phyloP scores from a whole-genome alignment of 2,797 vertebrate species.

The Dermochelys coriacea region DNA sequence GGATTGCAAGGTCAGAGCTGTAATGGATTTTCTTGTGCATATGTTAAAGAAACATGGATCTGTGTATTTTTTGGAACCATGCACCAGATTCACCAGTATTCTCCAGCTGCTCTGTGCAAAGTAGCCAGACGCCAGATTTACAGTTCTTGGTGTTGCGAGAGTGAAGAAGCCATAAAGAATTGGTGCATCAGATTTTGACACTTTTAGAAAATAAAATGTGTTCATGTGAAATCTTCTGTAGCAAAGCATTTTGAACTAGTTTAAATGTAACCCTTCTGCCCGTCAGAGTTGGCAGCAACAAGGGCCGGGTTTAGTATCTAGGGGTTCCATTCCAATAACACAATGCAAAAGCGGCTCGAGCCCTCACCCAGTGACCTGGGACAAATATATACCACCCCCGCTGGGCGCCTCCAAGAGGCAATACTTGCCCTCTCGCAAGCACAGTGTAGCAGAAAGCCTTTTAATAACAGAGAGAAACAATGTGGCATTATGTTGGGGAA shows the following conservation, averaged over 20 bases:
- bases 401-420: too few species aligned
- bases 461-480: too few species aligned
- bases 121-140: background rate
- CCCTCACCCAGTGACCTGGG: too few species aligned
- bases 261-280: too few species aligned
- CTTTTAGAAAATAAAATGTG: background rate
- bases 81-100: background rate
- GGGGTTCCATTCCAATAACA: too few species aligned
- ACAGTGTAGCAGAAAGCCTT: too few species aligned
- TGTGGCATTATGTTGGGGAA: too few species aligned
- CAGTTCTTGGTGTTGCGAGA: background rate
- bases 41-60: background rate
- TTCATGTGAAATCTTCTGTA: constrained; percentile 3
- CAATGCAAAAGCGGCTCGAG: too few species aligned
- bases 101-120: background rate
- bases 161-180: background rate
- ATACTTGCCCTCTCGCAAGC: too few species aligned
- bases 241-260: background rate
- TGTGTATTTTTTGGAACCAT: background rate
- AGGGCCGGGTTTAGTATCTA: too few species aligned
- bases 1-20: background rate
- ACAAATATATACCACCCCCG: too few species aligned
- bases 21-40: background rate
- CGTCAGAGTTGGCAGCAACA: too few species aligned
- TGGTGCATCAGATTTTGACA: background rate